Conservation (phyloP, 2,797 vertebrate species). For the Malacoctenus gilli region DNA sequence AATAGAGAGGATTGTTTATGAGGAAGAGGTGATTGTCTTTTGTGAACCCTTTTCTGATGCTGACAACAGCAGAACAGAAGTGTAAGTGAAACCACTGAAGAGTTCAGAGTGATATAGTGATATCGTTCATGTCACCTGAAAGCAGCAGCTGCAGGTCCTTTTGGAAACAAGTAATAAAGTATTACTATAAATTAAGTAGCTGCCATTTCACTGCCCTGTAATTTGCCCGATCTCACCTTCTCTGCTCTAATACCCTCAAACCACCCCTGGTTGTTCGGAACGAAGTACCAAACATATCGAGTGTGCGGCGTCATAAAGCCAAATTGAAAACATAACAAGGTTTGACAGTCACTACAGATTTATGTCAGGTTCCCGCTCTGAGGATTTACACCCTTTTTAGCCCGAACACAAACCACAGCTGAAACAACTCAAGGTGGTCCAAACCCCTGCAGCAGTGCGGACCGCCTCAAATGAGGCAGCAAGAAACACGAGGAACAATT, state of each 20-base stretch:
- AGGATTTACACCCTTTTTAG: conserved; percentile 70
- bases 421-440: conserved; percentile 65
- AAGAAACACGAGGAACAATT: conserved; percentile 41
- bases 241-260: neutral
- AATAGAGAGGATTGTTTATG: conserved; percentile 31
- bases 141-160: conserved; percentile 3
- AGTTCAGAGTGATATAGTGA: conserved; percentile 2
- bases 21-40: conserved; percentile 20
- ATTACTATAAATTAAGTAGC: no score
- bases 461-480: conserved; percentile 42
- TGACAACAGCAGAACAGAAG: conserved; percentile 12
- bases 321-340: conserved; percentile 62
- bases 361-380: conserved; percentile 44
- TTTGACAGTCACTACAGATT: conserved; percentile 58
- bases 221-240: conserved; percentile 23
- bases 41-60: conserved; percentile 27
- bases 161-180: conserved; percentile 18
- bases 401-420: conserved; percentile 72
- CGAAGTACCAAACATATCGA: conserved; percentile 43
- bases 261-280: conserved; percentile 13
- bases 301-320: conserved; percentile 40
- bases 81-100: conserved; percentile 18
- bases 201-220: conserved; percentile 14
- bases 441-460: conserved; percentile 58
- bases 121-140: neutral